These are phyloP conservation scores for Erebia palarica DNA, from an alignment of 2,888 invertebrate species.

Conservation along the genomic window DNA sequence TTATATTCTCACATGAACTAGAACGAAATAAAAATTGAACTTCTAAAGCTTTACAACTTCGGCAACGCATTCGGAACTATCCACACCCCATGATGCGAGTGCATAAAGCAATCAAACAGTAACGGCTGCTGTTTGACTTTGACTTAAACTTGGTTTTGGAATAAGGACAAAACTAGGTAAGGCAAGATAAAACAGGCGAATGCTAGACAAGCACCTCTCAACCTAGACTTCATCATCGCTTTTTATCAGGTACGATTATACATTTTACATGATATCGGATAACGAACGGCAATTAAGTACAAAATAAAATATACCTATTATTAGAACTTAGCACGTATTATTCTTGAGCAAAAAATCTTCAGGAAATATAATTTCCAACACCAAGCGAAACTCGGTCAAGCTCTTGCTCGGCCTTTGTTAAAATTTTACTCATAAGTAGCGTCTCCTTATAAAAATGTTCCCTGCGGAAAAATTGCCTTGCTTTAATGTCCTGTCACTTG, in stretches of 20 bases:
- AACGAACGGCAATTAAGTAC: not conserved
- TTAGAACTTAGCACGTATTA: not conserved
- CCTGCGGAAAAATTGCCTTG: not conserved
- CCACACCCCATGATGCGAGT: not conserved
- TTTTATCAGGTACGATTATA: too few species aligned
- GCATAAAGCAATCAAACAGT: not conserved
- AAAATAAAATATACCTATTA: not conserved
- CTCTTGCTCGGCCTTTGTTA: slow-evolving; percentile 8
- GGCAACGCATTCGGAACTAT: not conserved
- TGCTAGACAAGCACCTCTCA: too few species aligned
- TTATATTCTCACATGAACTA: slow-evolving; percentile 10
- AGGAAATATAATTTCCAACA: not conserved
- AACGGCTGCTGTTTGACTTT: not conserved
- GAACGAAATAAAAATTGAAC: slow-evolving; percentile 3
- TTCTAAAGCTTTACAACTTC: not conserved
- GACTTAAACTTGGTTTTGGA: not conserved
- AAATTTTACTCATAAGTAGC: not conserved
- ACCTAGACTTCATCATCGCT: too few species aligned
- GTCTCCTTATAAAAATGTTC: not conserved
- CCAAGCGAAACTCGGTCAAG: slow-evolving; percentile 11
- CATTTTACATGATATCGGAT: not conserved
- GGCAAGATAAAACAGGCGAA: too few species aligned
- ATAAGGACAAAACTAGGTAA: not conserved
- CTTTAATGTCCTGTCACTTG: not conserved
- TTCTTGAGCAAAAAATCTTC: not conserved